Conservation (phyloP, 2,888 invertebrate species). For the Holacanthella duospinosa region DNA sequence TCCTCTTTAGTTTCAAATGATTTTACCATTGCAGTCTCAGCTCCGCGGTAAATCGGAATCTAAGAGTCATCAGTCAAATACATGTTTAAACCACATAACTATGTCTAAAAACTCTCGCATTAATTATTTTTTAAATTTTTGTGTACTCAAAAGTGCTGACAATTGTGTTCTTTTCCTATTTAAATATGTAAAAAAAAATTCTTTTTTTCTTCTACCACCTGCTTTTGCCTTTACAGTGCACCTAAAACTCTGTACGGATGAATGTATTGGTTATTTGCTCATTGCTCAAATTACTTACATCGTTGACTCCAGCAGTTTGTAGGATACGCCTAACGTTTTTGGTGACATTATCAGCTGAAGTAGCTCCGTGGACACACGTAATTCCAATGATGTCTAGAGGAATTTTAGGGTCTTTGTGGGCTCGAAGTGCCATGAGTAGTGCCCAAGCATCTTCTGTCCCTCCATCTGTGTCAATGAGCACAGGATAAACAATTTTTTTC, state of each 20-base stretch:
- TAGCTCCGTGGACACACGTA: constrained; percentile 63
- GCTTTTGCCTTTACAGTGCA: no score
- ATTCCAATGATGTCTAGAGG: constrained; percentile 14
- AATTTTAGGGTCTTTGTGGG: constrained; percentile 7
- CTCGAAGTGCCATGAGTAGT: constrained; percentile 9
- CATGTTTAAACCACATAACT: not conserved
- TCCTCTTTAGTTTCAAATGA: constrained; percentile 43
- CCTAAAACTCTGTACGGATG: no score
- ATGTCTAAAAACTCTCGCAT: not conserved
- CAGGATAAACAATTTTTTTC: no score
- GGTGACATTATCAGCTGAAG: constrained; percentile 55
- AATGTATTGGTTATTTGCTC: not conserved
- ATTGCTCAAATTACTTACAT: not conserved
- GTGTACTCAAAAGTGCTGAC: not conserved
- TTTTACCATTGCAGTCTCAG: constrained; percentile 39
- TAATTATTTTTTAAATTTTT: not conserved
- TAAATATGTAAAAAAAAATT: no score
- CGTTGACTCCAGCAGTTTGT: constrained; percentile 1
- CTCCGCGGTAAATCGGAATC: constrained; percentile 33
- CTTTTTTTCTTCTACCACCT: no score
- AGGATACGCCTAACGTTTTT: constrained; percentile 54
- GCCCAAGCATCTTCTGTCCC: constrained; percentile 24
- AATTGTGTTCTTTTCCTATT: no score
- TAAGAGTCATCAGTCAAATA: not conserved
- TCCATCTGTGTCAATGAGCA: constrained; percentile 30